Evolutionary conservation across 2,888 invertebrate genomes (phyloP), one percentile per base, ranked within the genome.

Genomic region (Anthoptus insignis): DNA sequence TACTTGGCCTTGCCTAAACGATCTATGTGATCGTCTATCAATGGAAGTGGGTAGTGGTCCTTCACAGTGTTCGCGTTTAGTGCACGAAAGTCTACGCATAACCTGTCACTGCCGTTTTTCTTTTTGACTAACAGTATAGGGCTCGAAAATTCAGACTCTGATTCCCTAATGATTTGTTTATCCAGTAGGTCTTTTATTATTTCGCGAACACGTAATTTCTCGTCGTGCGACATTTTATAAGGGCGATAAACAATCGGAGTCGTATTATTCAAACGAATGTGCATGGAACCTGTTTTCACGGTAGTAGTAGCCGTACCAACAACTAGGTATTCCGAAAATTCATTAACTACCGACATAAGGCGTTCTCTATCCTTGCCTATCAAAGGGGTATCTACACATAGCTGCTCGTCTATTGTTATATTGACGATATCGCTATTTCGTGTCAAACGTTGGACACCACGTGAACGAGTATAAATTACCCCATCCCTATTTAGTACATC

Each of bases 151-250:
- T 49, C 22, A 24, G 49, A 49, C 3, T n/a, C 2, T 2, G 49
- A 49, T n/a, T 49, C 49, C 14, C 49, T 49, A n/a, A 49, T 49
- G 3, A 49, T 49, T 3, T 8, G 2, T 13, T 49, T 49, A 11
- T 34, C 59, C 22, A 22, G 3, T 6, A 50, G 14, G 14, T 50
- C 50, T 27, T 24, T 22, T n/a, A 50, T 27, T 22, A 50, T 50
- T 13, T 50, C 14, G 27, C 50, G 27, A 2, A 50, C 50, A 3
- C 27, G 24, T 3, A 50, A 27, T 14, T 50, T 50, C 14, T 50
- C 50, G 1, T 50, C 1, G 11, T 50, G 14, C 2, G 50, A 50
- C 7, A 50, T 16, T 34, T 27, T 27, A 27, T 27, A 27, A 7
- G 27, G 50, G 8, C 22, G 27, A 11, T 50, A 50, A 9, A 9